Conservation (phyloP, 2,888 invertebrate species). For the Xestoiulus laeticollis region DNA sequence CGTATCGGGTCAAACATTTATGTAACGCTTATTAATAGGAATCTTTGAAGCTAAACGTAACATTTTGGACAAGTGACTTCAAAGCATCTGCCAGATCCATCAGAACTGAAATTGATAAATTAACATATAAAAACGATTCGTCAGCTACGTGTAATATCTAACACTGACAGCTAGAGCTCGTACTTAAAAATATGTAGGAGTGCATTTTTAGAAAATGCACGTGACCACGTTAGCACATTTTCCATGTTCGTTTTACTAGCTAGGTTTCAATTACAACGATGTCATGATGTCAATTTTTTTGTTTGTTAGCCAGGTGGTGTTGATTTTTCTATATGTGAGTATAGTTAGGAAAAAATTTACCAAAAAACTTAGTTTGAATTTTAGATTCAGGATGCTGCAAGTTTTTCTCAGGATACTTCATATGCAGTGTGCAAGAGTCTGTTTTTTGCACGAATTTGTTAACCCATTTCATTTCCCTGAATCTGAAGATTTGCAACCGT, state of each 20-base stretch:
- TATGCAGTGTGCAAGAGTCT: background rate
- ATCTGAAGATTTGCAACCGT: background rate
- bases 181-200: background rate
- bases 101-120: background rate
- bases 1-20: background rate
- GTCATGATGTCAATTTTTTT: conserved; percentile 11
- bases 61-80: background rate
- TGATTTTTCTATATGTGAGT: background rate
- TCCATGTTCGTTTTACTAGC: background rate
- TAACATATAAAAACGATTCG: background rate
- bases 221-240: background rate
- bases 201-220: background rate
- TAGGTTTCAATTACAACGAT: background rate
- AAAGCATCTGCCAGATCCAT: background rate
- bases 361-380: background rate
- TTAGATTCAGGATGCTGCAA: background rate
- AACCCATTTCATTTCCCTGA: background rate
- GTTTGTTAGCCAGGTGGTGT: background rate
- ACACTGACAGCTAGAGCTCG: background rate
- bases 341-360: background rate
- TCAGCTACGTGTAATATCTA: background rate
- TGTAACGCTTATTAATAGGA: background rate
- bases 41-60: background rate
- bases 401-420: background rate
- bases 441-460: background rate